Evolutionary conservation across 1,140 invertebrate genomes (phyloP), one percentile per base, ranked within the genome.

Genomic region (Caenorhabditis tropicalis): DNA sequence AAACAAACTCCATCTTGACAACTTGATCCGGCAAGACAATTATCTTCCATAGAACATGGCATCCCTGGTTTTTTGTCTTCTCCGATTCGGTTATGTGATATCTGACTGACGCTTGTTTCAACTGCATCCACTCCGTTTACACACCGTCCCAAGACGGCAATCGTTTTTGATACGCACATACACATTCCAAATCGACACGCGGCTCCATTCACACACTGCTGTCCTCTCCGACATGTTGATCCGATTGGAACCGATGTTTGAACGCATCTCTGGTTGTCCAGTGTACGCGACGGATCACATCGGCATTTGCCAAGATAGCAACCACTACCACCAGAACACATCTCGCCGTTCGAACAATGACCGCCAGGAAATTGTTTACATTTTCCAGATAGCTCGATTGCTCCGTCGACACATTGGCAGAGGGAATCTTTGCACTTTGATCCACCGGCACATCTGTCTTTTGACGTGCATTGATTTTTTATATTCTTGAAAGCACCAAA

Each of bases 301-400:
- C 86, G 86, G 51, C 86, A 87, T 24, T 82, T 56, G 16, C 86
- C 86, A 27, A 87, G 74, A 31, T 87, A 87, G 60, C 86, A 87
- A 82, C 85, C 21, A 27, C 82, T 49, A 74, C 58, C 81, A 49
- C 79, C 79, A 27, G 81, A 56, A 82, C 86, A 87, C 48, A 83
- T 84, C 82, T 87, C 87, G n/a, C 86, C 86, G 24, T 87, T 39
- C 7, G 70, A 65, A 46, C 86, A 87, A 46, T 74, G 86, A 29
- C 86, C 86, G n/a, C 85, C 86, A 16, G 86, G 84, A 27, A 49
- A 58, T 48, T 87, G 86, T 46, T 79, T 53, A 58, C 86, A 87
- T 24, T 70, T 84, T 53, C 86, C 86, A 36, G 65, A 31, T 16
- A 56, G 43, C 53, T 87, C 85, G 16, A 51, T 27, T 33, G 85